These are phyloP conservation scores for Austrofundulus limnaeus DNA, from an alignment of 2,113 vertebrate species.

Conservation along the genomic window DNA sequence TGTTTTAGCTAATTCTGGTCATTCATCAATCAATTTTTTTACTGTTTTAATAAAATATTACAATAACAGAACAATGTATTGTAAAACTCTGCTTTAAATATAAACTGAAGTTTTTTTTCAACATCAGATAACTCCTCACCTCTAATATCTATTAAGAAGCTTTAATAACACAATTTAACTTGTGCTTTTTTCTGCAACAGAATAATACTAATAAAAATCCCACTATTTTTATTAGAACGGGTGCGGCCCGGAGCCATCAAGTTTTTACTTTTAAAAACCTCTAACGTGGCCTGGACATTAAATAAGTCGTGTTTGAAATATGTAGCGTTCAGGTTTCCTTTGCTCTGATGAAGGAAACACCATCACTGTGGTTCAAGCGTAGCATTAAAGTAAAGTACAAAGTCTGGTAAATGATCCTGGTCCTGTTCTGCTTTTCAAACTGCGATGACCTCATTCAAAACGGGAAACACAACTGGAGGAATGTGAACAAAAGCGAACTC, in stretches of 20 bases:
- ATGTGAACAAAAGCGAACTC: slow-evolving; percentile 31
- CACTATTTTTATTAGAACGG: slow-evolving; percentile 12
- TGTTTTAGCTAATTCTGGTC: no score
- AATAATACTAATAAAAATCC: slow-evolving; percentile 35
- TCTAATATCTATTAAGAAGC: slow-evolving; percentile 16
- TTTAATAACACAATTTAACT: neutral
- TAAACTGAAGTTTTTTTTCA: no score
- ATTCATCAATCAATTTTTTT: neutral
- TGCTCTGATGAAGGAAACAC: slow-evolving; percentile 33
- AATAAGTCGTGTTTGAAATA: slow-evolving; percentile 35
- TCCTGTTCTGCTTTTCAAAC: slow-evolving; percentile 24
- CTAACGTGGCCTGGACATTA: slow-evolving; percentile 9
- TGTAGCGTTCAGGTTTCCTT: slow-evolving; percentile 23
- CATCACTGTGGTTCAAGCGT: slow-evolving; percentile 30
- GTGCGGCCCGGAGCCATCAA: neutral
- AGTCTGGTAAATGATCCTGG: slow-evolving; percentile 33
- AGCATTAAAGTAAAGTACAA: slow-evolving; percentile 31
- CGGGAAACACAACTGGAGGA: slow-evolving; percentile 38
- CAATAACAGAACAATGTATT: neutral
- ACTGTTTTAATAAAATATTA: neutral
- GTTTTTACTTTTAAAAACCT: slow-evolving; percentile 22
- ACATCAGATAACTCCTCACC: neutral
- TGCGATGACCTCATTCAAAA: slow-evolving; percentile 23
- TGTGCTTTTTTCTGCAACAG: slow-evolving; percentile 11
- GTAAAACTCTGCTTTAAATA: no score